Evolutionary conservation across 2,113 vertebrate species (phyloP).

Genomic region (Puma concolor): DNA sequence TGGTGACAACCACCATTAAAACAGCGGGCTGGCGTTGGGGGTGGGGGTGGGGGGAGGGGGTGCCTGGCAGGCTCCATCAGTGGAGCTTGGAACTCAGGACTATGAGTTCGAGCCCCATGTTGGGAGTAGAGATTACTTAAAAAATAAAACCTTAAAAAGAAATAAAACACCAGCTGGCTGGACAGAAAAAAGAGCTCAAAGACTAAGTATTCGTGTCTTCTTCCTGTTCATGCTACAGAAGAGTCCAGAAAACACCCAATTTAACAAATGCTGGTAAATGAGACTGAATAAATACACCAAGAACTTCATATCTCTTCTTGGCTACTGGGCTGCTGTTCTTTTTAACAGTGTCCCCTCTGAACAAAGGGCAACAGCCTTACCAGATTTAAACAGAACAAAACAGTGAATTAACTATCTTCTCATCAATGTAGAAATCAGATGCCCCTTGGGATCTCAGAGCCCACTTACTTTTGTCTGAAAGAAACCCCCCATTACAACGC

Average conservation of each 20-base stretch:
- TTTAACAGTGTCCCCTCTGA: neutral
- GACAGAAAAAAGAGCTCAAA: neutral
- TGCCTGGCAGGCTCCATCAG: accelerated
- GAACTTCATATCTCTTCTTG: neutral
- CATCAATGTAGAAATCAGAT: neutral
- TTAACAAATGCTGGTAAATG: neutral
- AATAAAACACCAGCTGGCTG: neutral
- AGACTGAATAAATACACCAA: neutral
- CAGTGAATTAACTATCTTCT: neutral
- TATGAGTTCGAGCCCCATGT: neutral
- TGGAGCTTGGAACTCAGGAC: neutral
- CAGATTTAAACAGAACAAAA: too few species aligned
- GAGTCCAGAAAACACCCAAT: neutral
- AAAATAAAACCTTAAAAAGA: neutral
- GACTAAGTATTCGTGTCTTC: neutral
- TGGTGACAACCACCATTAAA: neutral
- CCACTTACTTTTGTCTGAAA: neutral
- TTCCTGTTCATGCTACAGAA: neutral
- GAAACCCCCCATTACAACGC: neutral
- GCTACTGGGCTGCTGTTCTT: neutral
- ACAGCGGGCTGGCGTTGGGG: neutral
- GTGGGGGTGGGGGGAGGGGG: neutral
- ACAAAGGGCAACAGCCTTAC: neutral
- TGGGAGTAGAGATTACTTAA: neutral
- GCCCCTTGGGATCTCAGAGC: neutral